Conservation (phyloP, 2,797 vertebrate genomes). For the Lepidocolaptes lacrymiger region DNA sequence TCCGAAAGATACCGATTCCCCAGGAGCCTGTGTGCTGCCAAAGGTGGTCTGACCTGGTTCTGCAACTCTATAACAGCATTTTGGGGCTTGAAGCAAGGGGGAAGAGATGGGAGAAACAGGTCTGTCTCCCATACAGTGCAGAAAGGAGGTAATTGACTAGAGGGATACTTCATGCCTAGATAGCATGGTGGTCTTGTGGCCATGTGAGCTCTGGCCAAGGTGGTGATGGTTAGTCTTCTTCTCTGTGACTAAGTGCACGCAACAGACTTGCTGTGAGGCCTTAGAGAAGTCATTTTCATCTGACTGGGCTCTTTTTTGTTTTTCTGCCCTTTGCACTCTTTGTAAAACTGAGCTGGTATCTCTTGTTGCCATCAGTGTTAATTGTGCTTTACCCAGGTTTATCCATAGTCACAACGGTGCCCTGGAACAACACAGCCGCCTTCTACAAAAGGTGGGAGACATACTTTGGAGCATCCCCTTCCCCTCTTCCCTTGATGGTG, state of each 20-base stretch:
- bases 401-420: fast-evolving
- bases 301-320: neutral
- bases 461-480: neutral
- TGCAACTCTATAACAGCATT: neutral
- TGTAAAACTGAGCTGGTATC: neutral
- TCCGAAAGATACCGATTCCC: neutral
- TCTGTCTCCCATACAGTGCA: neutral
- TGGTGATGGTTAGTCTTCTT: neutral
- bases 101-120: neutral
- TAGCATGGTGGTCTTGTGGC: fast-evolving
- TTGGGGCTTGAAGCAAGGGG: neutral
- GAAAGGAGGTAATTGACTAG: neutral
- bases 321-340: neutral
- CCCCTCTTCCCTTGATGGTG: neutral
- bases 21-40: neutral
- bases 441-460: neutral
- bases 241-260: neutral
- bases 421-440: neutral
- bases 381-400: neutral
- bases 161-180: neutral
- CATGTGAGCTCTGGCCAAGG: neutral
- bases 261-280: neutral
- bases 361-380: neutral
- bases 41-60: neutral
- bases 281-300: neutral